A percentile compares a stretch with the other conserved stretches of the same genome.
Evolutionary conservation across 2,888 invertebrate genomes (phyloP).

Genomic region (Noctuana brunneofusca): DNA sequence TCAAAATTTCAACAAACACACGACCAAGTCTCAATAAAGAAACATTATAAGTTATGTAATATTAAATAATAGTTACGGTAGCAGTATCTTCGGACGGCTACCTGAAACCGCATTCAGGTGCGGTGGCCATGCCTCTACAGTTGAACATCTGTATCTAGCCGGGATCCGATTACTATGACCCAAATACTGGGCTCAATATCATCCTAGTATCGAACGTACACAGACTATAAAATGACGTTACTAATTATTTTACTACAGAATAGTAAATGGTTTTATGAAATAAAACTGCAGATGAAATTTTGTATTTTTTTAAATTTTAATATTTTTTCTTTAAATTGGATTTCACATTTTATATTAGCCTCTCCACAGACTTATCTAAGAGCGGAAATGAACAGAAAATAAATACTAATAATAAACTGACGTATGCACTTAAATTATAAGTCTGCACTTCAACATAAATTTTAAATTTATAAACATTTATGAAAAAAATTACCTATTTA

Average conservation of each 20-base stretch:
- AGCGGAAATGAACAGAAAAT: too few species aligned
- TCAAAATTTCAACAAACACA: neutral
- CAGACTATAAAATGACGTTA: neutral
- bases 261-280: too few species aligned
- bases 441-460: neutral
- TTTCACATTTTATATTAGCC: too few species aligned
- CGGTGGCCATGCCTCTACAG: slow-evolving; percentile 16
- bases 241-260: neutral
- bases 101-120: slow-evolving; percentile 27
- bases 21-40: neutral
- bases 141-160: slow-evolving; percentile 13
- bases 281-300: too few species aligned
- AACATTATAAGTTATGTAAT: slow-evolving; percentile 1
- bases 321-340: too few species aligned
- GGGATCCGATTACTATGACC: slow-evolving; percentile 11
- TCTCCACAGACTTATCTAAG: too few species aligned
- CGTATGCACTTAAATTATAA: too few species aligned
- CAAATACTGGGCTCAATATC: slow-evolving; percentile 10
- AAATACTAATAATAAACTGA: too few species aligned
- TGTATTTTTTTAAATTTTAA: too few species aligned
- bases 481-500: neutral
- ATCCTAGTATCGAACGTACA: neutral
- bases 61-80: slow-evolving; percentile 23
- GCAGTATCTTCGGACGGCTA: slow-evolving; percentile 29
- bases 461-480: too few species aligned